Base-by-base conservation (phyloP, 35 echinoderm and acorn worm genomes). In the Eucidaris tribuloides region DNA sequence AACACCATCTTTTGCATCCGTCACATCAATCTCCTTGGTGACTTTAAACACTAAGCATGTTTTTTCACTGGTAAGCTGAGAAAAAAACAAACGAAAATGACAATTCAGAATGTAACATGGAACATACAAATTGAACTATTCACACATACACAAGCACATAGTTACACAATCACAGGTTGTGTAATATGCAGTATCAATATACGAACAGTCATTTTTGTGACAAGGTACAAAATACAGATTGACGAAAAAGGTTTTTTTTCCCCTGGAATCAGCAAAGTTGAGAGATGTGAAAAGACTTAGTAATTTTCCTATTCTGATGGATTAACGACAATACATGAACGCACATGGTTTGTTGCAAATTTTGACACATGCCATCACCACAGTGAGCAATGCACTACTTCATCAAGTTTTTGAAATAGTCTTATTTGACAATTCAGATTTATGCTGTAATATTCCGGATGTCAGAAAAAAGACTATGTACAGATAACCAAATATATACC, bases 11-110 rank as follows among this genome's bases (percentile, higher is more conserved):
- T 65, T 65, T 22, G 82, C 41, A 27, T 70, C 63, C 44, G 48
- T 65, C 18, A 84, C 82, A 84, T 44, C 19, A 5, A 68, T 37
- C 7, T 72, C 82, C 46, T 65, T 63, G 30, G 37, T 71, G 3
- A 70, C 62, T 13, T 31, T 34, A 25, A 84, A 84, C 9, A 35
- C 43, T 35, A 84, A 29, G 38, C 82, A 84, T 20, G 82, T 84
- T 2, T 84, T 63, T 48, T 84, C 82, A 22, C 25, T 44, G 17
- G 29, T 65, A 32, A 84, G 61, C 82, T 84, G 27, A 13, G 0
- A 6, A 62, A 57, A 18, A 57, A 80, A 54, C 4, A 54, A 7
- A 7, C 18, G 42, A 56, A 35, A 0, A 34, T 31, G 27, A 13
- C 13, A 60, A 60, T 60, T n/a, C 22, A 29, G 57, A 22, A 17